Evolutionary conservation across 2,113 vertebrate species (phyloP).

Genomic region (Myrmecobius fasciatus): DNA sequence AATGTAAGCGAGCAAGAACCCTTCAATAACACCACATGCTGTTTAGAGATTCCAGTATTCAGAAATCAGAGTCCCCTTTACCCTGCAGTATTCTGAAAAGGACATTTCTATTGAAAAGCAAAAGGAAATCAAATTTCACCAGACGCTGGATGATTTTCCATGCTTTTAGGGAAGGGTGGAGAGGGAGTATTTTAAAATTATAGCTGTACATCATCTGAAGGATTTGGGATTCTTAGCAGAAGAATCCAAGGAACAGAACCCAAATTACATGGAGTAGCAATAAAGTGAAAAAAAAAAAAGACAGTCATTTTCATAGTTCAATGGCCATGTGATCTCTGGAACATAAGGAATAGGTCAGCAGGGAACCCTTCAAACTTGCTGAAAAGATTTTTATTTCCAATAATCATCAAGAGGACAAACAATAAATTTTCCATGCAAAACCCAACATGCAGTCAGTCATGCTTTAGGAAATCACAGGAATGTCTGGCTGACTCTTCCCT

Average conservation of each 20-base stretch:
- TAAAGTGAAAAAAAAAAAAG: slow-evolving; percentile 58
- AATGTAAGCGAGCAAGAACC: slow-evolving; percentile 72
- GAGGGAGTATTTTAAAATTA: not conserved
- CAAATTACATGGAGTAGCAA: slow-evolving; percentile 47
- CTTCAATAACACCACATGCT: slow-evolving; percentile 59
- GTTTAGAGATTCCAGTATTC: slow-evolving; percentile 66
- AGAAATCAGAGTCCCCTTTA: slow-evolving; percentile 62
- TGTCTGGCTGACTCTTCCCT: slow-evolving; percentile 61
- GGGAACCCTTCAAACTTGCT: slow-evolving; percentile 59
- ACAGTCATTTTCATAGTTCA: slow-evolving; percentile 48
- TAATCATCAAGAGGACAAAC: slow-evolving; percentile 64
- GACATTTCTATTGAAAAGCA: slow-evolving; percentile 63
- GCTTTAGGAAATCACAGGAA: slow-evolving; percentile 82
- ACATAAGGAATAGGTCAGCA: slow-evolving; percentile 66
- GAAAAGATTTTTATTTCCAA: slow-evolving; percentile 65
- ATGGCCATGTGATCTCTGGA: slow-evolving; percentile 53
- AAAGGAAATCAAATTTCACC: slow-evolving; percentile 68
- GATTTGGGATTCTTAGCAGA: slow-evolving; percentile 54
- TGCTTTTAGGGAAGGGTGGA: not conserved
- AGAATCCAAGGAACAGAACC: slow-evolving; percentile 60
- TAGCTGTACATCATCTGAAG: not conserved
- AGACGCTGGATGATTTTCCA: slow-evolving; percentile 56
- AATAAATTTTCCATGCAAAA: slow-evolving; percentile 86
- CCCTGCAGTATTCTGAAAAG: slow-evolving; percentile 45
- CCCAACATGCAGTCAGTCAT: slow-evolving; percentile 92